Evolutionary conservation across 1,140 invertebrate species (phyloP), one percentile per base, ranked within the genome.

Genomic region (Asbolus verrucosus): DNA sequence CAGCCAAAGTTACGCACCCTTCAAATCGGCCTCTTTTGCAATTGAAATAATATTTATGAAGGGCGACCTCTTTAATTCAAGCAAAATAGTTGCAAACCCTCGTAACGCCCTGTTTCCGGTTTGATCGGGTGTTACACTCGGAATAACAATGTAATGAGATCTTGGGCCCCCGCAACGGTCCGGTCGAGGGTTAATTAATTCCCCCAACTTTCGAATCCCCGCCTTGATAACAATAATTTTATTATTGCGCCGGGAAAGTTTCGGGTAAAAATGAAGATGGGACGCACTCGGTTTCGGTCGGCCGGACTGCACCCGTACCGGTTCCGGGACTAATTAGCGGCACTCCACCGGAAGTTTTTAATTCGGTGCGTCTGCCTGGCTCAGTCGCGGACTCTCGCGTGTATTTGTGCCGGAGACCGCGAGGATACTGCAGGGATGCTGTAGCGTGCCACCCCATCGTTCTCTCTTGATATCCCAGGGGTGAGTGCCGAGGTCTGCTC

Each of bases 391-490:
- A 14, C 24, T 54, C 30, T 15, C 27, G 21, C 65, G 54, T 67
- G 63, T 70, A 65, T 70, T 73, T 59, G 59, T 38, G 65, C 14
- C 67, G 68, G 59, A 24, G 50, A 50, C 67, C 72, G 72, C 72
- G 72, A 65, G 63, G 59, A 70, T 70, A 73, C 72, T 73, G 72
- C 72, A 73, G 72, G 72, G 72, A 73, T 70, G 72, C 68, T 73
- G 72, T 70, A 72, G 66, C 69, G 54, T 72, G 71, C 67, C 46
- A 72, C 43, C 67, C 62, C 36, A 62, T 68, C 65, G 33, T 31
- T 43, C 39, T 43, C 39, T 63, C 38, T 50, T 72, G 33, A 38
- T 39, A 68, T 67, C 54, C 70, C 54, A 61, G 70, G 70, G 66
- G 59, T 68, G 66, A 59, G 54, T 65, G 50, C 62, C 60, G 67